Evolutionary conservation across 2,888 invertebrate genomes (phyloP).

Genomic region (Tetragonisca angustula): DNA sequence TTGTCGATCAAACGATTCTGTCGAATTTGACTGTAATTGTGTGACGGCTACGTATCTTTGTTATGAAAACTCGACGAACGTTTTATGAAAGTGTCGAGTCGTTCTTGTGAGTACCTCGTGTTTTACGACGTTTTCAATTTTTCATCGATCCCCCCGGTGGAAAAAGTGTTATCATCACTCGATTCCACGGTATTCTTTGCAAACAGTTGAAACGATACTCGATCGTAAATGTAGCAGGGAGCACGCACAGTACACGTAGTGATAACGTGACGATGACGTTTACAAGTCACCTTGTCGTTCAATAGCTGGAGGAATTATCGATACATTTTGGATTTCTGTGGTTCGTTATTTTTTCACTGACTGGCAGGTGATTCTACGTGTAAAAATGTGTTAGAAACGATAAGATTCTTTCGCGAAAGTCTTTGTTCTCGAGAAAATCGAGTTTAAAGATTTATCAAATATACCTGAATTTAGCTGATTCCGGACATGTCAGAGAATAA

Average conservation of each 20-base stretch:
- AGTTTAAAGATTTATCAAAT: no score
- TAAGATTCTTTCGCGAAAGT: no score
- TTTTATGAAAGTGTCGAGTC: no score
- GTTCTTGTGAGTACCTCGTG: no score
- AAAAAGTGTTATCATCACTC: background rate
- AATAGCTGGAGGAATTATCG: background rate
- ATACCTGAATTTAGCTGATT: no score
- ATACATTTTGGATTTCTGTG: background rate
- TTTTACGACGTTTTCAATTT: background rate
- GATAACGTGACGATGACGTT: conserved; percentile 4
- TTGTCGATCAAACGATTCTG: conserved; percentile 24
- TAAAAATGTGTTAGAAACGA: no score
- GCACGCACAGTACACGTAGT: background rate
- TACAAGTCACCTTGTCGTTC: background rate
- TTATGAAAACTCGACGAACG: no score
- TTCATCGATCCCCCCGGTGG: background rate
- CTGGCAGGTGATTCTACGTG: no score
- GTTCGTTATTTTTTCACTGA: background rate
- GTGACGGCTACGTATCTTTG: no score
- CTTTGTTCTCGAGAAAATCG: no score
- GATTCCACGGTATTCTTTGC: background rate
- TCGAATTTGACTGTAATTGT: no score
- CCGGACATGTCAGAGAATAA: no score
- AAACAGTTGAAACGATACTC: background rate
- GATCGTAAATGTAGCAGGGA: background rate